A percentile compares a stretch with the other conserved stretches of the same genome.
phyloP scores from a whole-genome alignment of 2,888 invertebrate species.

The Suillia variegata region DNA sequence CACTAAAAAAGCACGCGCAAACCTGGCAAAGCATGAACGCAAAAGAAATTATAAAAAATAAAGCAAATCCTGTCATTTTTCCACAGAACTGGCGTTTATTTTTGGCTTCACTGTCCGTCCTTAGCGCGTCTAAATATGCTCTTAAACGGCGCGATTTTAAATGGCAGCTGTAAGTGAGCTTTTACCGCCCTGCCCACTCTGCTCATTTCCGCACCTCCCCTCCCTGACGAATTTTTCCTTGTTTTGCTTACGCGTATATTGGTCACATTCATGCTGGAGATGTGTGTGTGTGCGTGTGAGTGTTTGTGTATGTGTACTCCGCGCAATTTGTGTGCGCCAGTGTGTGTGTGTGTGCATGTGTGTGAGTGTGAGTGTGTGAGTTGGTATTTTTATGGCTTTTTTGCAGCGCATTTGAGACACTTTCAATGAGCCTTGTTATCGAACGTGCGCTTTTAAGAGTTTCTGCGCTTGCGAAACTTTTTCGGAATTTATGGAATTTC shows the following conservation, averaged over 20 bases:
- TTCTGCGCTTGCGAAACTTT: conserved; percentile 1
- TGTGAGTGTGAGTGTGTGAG: conserved; percentile 1
- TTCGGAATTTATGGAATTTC: background rate
- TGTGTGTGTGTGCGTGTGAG: too few species aligned
- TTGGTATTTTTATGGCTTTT: background rate
- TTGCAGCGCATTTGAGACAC: background rate
- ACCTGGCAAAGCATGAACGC: background rate
- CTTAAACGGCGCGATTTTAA: background rate
- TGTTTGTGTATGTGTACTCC: too few species aligned
- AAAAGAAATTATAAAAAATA: conserved; percentile 2
- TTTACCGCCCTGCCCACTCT: too few species aligned
- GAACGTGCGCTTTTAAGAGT: conserved; percentile 15
- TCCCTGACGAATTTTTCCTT: too few species aligned
- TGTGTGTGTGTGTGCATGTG: background rate
- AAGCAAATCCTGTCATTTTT: background rate
- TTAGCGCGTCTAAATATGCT: conserved; percentile 7
- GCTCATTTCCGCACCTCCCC: background rate
- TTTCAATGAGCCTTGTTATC: conserved; percentile 2
- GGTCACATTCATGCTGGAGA: too few species aligned
- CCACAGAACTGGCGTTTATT: conserved; percentile 32
- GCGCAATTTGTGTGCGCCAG: background rate
- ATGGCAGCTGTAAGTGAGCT: background rate
- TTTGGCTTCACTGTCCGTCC: conserved; percentile 15
- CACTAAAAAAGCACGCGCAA: conserved; percentile 15
- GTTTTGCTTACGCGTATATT: too few species aligned